phyloP scores from a whole-genome alignment of 1,140 invertebrate species.

The Oreohelix idahoensis region DNA sequence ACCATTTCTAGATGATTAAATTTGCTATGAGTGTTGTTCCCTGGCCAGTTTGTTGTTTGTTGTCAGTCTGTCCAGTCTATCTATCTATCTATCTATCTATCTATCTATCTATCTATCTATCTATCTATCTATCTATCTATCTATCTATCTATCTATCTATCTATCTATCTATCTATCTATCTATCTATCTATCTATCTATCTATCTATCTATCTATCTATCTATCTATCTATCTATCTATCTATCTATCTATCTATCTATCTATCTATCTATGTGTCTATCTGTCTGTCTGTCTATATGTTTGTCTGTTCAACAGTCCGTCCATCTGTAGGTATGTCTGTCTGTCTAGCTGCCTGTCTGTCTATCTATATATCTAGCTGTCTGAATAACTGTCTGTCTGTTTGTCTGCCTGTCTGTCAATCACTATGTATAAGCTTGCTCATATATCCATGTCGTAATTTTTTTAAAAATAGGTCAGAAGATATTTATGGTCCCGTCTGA shows the following conservation, averaged over 20 bases:
- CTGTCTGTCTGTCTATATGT: too few species aligned
- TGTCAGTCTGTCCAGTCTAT: background rate
- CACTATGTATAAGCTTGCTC: background rate
- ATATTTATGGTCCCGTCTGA: too few species aligned
- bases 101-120: slow-evolving; percentile 18
- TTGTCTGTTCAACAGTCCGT: too few species aligned
- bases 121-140: slow-evolving; percentile 20
- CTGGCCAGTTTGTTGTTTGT: too few species aligned
- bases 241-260: background rate
- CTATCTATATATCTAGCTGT: slow-evolving; percentile 5
- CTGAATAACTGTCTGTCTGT: background rate
- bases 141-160: slow-evolving; percentile 23
- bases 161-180: slow-evolving; percentile 22
- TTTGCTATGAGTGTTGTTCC: too few species aligned
- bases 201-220: slow-evolving; percentile 21
- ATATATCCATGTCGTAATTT: too few species aligned
- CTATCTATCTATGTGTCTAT: too few species aligned
- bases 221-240: slow-evolving; percentile 8
- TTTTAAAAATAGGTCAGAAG: too few species aligned
- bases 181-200: slow-evolving; percentile 19
- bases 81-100: too few species aligned
- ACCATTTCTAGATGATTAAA: too few species aligned
- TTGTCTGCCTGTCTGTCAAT: background rate
- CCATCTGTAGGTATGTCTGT: too few species aligned
- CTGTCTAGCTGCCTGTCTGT: too few species aligned